Conservation (phyloP, 2,113 vertebrate species). For the Gavia stellata region DNA sequence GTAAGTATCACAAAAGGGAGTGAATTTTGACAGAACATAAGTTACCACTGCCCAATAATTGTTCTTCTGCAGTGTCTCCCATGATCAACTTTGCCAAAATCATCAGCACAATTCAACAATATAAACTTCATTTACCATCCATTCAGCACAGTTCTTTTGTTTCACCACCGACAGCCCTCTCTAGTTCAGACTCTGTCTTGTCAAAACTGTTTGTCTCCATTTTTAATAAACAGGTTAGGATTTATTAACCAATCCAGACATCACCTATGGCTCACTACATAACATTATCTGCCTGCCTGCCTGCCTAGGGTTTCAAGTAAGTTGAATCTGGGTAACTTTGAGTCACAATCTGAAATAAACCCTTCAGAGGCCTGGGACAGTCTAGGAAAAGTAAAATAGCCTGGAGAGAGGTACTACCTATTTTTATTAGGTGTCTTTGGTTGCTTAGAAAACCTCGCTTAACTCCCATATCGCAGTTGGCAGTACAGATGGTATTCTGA, state of each 20-base stretch:
- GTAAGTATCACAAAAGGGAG: neutral
- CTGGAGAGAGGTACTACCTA: neutral
- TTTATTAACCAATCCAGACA: neutral
- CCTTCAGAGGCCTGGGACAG: neutral
- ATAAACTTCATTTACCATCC: neutral
- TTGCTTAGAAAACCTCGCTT: neutral
- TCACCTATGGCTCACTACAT: neutral
- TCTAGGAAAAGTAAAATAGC: neutral
- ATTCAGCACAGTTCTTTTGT: neutral
- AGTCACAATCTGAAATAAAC: neutral
- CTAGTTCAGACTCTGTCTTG: neutral
- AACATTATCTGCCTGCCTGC: neutral
- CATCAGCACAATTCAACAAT: neutral
- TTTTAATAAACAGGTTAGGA: neutral
- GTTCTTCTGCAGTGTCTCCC: neutral
- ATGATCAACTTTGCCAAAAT: neutral
- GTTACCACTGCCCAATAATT: neutral
- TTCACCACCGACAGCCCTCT: neutral
- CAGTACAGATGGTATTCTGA: neutral
- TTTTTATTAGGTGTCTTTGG: neutral
- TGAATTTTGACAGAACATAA: neutral
- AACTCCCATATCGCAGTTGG: neutral
- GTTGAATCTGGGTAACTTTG: neutral
- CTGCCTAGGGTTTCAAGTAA: neutral
- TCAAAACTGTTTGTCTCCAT: neutral